These are phyloP conservation scores for Sesamia inferens DNA, from an alignment of 2,888 invertebrate genomes.

Conservation along the genomic window DNA sequence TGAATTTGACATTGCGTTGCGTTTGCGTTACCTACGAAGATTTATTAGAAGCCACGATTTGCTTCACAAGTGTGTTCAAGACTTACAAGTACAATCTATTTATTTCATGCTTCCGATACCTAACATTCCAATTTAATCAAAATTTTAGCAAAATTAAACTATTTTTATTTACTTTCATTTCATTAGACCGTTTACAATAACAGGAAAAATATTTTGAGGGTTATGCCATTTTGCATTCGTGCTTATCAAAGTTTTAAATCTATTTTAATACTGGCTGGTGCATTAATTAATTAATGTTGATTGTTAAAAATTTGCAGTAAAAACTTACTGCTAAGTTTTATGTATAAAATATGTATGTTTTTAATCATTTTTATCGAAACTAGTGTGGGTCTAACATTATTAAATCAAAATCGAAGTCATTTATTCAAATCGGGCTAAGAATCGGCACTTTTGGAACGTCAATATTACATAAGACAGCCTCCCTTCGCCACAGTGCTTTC, in stretches of 20 bases:
- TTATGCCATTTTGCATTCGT: constrained; percentile 18
- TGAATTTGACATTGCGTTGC: constrained; percentile 58
- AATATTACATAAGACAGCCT: too few relatives aligned
- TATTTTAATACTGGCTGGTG: not conserved
- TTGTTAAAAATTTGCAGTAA: not conserved
- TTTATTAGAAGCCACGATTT: constrained; percentile 39
- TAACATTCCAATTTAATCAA: not conserved
- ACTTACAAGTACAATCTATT: not conserved
- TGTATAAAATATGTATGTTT: not conserved
- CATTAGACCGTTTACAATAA: constrained; percentile 12
- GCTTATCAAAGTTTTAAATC: constrained; percentile 22
- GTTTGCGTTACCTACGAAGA: constrained; percentile 30
- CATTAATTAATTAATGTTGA: constrained; percentile 1
- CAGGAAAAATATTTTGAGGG: constrained; percentile 7
- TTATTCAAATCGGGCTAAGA: too few relatives aligned
- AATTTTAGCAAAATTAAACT: not conserved
- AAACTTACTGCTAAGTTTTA: too few relatives aligned
- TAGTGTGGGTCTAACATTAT: too few relatives aligned
- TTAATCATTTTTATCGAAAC: not conserved
- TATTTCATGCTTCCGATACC: not conserved
- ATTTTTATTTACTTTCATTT: not conserved
- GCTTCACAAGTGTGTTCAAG: not conserved
- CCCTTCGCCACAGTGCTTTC: too few relatives aligned
- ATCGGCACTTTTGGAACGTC: too few relatives aligned
- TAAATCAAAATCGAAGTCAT: too few relatives aligned